Evolutionary conservation across 2,797 vertebrate genomes (phyloP), one percentile per base, ranked within the genome.

Genomic region (Prionace glauca): DNA sequence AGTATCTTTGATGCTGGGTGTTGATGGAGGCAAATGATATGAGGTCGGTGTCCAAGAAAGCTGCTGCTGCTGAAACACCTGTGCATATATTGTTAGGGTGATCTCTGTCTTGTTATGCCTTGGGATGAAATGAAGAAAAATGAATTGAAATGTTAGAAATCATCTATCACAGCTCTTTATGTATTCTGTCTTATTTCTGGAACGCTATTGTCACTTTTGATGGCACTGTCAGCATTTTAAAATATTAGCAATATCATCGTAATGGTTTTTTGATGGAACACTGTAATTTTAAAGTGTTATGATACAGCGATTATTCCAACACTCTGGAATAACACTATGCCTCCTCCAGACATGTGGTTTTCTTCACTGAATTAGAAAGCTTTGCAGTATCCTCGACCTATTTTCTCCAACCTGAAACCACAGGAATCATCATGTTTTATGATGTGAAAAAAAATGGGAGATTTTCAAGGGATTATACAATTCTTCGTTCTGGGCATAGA

Each of bases 261-360:
- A 94, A 72, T 94, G 24, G 60, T 56, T 74, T 74, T 94, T 94
- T 94, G 69, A 94, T 74, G 69, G 41, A 72, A 26, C 45, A 74
- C 24, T 29, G 41, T 94, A 50, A 74, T 94, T 94, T 91, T 93
- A 22, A 94, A 94, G 24, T 94, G 69, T 94, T 94, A 45, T 72
- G 93, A 94, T 72, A 74, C 69, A 56, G 69, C 24, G 45, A 74
- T 94, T 94, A 94, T 94, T 94, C 41, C 69, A 74, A 16, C 36
- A 18, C 93, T 45, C 9, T 72, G 26, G 93, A 71, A 45, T 50
- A 74, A 56, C 36, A 74, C 26, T 69, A 41, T 74, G 41, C 26
- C 22, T 45, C 67, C 41, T 50, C 24, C 93, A 50, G 45, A 67
- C 62, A 72, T 94, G 67, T 71, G 74, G 93, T 32, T 94, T 94